Conservation (phyloP, 2,888 invertebrate genomes). For the Crematogaster levior region DNA sequence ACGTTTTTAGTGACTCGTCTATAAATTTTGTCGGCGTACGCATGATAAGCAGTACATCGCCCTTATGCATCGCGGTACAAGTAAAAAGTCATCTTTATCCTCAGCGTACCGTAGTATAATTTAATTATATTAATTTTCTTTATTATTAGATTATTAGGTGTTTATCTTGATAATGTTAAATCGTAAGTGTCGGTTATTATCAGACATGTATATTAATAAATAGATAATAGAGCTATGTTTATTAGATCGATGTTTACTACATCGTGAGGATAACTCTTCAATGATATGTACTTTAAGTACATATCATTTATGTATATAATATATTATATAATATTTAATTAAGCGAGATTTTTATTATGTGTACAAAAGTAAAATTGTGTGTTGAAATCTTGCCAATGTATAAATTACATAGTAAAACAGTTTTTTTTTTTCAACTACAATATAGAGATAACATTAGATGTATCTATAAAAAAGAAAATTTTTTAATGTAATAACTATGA, state of each 20-base stretch:
- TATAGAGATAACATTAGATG: not conserved
- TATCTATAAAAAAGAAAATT: not conserved
- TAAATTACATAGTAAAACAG: too few relatives aligned
- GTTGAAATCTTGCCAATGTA: not conserved
- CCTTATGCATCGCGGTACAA: not conserved
- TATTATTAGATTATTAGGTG: not conserved
- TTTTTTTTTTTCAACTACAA: too few relatives aligned
- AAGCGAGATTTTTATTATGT: not conserved
- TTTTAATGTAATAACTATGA: not conserved
- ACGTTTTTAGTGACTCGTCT: constrained; percentile 43
- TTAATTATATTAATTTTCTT: constrained; percentile 14
- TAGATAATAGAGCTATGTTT: not conserved
- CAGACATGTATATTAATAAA: not conserved
- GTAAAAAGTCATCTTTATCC: constrained; percentile 44
- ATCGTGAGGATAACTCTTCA: not conserved
- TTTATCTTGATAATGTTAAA: not conserved
- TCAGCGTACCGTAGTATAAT: not conserved
- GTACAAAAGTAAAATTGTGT: not conserved
- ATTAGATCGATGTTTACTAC: not conserved
- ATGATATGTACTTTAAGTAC: not conserved
- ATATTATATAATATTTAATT: not conserved
- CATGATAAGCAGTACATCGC: constrained; percentile 35
- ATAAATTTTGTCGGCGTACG: constrained; percentile 32
- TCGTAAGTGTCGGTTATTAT: not conserved
- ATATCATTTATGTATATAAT: too few relatives aligned